A percentile compares a stretch with the other conserved stretches of the same genome.
These are phyloP conservation scores for Ptychodera flava DNA, from an alignment of 35 echinoderm and acorn worm species.

Conservation along the genomic window DNA sequence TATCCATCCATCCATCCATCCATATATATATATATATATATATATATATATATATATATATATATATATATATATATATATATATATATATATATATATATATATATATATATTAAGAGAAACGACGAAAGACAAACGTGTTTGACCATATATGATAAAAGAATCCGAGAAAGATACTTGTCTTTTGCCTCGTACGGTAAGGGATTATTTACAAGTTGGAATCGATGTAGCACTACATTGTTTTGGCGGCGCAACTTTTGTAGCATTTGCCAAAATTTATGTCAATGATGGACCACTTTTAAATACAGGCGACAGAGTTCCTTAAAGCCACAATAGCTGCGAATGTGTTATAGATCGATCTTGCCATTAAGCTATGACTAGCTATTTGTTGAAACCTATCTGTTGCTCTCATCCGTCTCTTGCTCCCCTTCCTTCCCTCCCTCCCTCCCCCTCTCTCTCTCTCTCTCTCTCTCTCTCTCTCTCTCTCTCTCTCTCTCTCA, in stretches of 20 bases:
- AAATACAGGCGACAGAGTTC: no score
- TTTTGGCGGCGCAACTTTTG: background rate
- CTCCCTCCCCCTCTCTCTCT: background rate
- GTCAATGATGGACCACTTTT: no score
- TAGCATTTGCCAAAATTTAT: no score
- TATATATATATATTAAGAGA: background rate
- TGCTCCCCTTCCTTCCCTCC: background rate
- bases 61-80: background rate
- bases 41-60: background rate
- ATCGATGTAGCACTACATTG: background rate
- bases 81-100: background rate
- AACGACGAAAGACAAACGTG: background rate
- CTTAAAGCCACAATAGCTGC: no score
- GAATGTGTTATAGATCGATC: no score
- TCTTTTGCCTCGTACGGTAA: no score
- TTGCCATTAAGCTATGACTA: no score
- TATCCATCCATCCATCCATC: background rate
- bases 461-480: background rate
- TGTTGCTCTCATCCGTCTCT: no score
- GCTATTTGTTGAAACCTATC: no score
- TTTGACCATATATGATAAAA: background rate
- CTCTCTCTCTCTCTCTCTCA: background rate
- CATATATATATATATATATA: background rate
- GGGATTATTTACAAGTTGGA: background rate
- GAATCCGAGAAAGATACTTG: no score